Conservation (phyloP, 2,888 invertebrate species). For the Amphipyra tragopoginis region DNA sequence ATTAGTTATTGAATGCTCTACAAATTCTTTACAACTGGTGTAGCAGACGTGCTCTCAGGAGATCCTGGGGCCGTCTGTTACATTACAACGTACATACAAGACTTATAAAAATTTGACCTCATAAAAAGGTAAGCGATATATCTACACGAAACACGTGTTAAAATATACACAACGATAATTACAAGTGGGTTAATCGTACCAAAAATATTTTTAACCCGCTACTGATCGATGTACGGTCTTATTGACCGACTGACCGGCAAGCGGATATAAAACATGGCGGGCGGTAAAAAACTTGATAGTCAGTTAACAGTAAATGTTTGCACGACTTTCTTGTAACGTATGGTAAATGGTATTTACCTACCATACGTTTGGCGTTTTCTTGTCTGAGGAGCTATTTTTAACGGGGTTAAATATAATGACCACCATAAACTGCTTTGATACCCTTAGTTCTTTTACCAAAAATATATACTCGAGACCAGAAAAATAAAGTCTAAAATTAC, state of each 20-base stretch:
- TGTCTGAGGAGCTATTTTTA: too few relatives aligned
- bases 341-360: neutral
- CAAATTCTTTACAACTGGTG: too few relatives aligned
- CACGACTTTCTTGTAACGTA: constrained; percentile 17
- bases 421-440: too few relatives aligned
- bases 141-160: constrained; percentile 6
- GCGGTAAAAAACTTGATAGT: constrained; percentile 48
- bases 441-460: too few relatives aligned
- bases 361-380: too few relatives aligned
- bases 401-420: too few relatives aligned
- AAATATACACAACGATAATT: constrained; percentile 4
- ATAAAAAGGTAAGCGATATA: constrained; percentile 18
- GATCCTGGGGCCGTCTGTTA: too few relatives aligned
- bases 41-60: too few relatives aligned
- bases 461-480: too few relatives aligned
- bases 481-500: too few relatives aligned
- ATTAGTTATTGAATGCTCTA: too few relatives aligned
- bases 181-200: constrained; percentile 47
- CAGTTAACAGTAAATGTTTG: constrained; percentile 35
- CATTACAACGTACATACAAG: neutral
- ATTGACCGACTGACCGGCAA: constrained; percentile 59
- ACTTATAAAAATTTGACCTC: constrained; percentile 13
- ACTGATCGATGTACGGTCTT: constrained; percentile 35
- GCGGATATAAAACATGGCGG: constrained; percentile 29
- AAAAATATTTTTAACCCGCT: constrained; percentile 53